Conservation (phyloP, 2,888 invertebrate species). For the Yponomeuta malinellus region DNA sequence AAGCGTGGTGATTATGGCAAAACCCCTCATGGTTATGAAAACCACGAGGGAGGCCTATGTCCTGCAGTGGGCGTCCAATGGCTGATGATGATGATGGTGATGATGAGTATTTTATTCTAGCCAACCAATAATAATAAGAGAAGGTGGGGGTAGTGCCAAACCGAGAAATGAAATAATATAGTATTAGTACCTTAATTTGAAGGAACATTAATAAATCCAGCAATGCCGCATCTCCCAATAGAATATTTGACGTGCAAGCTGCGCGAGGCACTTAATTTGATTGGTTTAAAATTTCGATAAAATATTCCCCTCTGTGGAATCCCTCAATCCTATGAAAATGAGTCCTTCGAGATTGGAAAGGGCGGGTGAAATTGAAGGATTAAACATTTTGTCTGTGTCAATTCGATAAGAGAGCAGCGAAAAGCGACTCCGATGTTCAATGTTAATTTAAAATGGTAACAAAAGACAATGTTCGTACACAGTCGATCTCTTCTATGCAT, state of each 20-base stretch:
- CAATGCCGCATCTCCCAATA: background rate
- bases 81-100: too few relatives aligned
- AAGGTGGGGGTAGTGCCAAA: too few relatives aligned
- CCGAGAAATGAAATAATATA: too few relatives aligned
- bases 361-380: slow-evolving; percentile 54
- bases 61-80: too few relatives aligned
- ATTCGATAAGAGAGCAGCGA: slow-evolving; percentile 61
- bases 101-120: too few relatives aligned
- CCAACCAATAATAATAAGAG: too few relatives aligned
- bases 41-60: too few relatives aligned
- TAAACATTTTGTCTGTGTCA: slow-evolving; percentile 58
- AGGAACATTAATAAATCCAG: background rate
- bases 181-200: too few relatives aligned
- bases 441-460: slow-evolving; percentile 44
- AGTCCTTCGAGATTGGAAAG: slow-evolving; percentile 39
- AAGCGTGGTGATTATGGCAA: too few relatives aligned
- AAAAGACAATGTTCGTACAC: background rate
- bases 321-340: slow-evolving; percentile 17
- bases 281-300: slow-evolving; percentile 10
- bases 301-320: background rate
- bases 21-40: too few relatives aligned
- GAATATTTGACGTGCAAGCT: background rate
- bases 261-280: background rate
- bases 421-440: slow-evolving; percentile 28
- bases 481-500: background rate